Evolutionary conservation across 1,140 invertebrate genomes (phyloP).

Genomic region (Luehdorfia chinensis): DNA sequence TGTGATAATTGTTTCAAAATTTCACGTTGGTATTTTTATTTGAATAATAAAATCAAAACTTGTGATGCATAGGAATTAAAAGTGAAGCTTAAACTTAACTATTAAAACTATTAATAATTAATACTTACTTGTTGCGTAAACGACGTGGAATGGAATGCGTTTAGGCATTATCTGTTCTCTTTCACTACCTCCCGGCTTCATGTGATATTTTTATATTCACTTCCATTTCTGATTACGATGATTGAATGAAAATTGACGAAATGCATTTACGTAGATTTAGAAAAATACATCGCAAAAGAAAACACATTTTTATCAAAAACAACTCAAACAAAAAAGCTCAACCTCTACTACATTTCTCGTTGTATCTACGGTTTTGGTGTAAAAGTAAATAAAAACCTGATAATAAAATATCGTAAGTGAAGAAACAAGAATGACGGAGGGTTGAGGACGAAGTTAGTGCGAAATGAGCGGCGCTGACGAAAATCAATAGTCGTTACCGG

Average conservation of each 20-base stretch:
- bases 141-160: slow-evolving; percentile 73
- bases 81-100: too few relatives aligned
- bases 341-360: slow-evolving; percentile 27
- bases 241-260: slow-evolving; percentile 4
- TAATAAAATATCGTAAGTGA: slow-evolving; percentile 25
- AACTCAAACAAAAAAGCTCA: slow-evolving; percentile 9
- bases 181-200: slow-evolving; percentile 45
- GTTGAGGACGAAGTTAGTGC: slow-evolving; percentile 5
- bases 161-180: slow-evolving; percentile 61
- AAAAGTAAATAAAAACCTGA: slow-evolving; percentile 16
- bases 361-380: slow-evolving; percentile 1
- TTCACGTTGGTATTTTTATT: too few relatives aligned
- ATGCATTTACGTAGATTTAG: too few relatives aligned
- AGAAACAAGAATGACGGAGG: slow-evolving; percentile 23
- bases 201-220: slow-evolving; percentile 32
- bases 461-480: not conserved
- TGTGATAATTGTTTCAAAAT: too few relatives aligned
- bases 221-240: slow-evolving; percentile 34
- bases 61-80: too few relatives aligned
- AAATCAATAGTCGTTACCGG: slow-evolving; percentile 9
- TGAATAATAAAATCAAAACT: too few relatives aligned
- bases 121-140: slow-evolving; percentile 76
- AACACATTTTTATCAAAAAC: slow-evolving; percentile 15
- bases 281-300: slow-evolving; percentile 15
- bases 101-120: too few relatives aligned